Base-by-base conservation (phyloP, 2,888 invertebrate species). In the Orgyia antiqua region DNA sequence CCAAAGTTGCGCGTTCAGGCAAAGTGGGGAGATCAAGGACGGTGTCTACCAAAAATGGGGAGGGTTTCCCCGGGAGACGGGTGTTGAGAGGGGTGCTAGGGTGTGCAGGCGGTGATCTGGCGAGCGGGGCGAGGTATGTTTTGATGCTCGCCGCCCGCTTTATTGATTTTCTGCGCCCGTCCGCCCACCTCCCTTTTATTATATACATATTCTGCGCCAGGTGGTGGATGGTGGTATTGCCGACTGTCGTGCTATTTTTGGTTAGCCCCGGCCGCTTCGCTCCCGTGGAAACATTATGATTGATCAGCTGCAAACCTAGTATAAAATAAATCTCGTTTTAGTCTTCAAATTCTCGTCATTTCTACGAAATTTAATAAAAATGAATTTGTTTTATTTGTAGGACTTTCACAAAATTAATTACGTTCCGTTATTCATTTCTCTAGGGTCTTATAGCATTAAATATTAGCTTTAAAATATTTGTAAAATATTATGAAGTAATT, bases 21-120 rank as follows among this genome's bases (percentile, higher is more conserved):
- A 60, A 63, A 68, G 68, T 67, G 62, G 79, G 77, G 73, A 75
- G 76, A 84, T 86, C 86, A 86, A 86, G 86, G 15, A 15, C 86
- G 84, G 76, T 63, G 86, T 86, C 86, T 86, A 83, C 82, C 79
- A 82, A 84, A 82, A 80, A 80, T 68, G 76, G 84, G 79, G 74
- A 70, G 82, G 75, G 74, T 83, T 79, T 79, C 78, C 86, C 82
- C 80, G 80, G 82, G 80, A 75, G 77, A 75, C 69, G 65, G 65
- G 67, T 42, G 51, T 24, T 26, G 46, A 30, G 42, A 45, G 44
- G 49, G 49, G 45, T 13, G 17, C 13, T 3, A 24, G 23, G 9
- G 10, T 4, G 9, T 69, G 58, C 58, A 63, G 66, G 42, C 47
- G 53, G 60, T 51, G 57, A 50, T 45, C 54, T 51, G 54, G 51